Conservation (phyloP, 2,797 vertebrate species). For the Spea hammondii region DNA sequence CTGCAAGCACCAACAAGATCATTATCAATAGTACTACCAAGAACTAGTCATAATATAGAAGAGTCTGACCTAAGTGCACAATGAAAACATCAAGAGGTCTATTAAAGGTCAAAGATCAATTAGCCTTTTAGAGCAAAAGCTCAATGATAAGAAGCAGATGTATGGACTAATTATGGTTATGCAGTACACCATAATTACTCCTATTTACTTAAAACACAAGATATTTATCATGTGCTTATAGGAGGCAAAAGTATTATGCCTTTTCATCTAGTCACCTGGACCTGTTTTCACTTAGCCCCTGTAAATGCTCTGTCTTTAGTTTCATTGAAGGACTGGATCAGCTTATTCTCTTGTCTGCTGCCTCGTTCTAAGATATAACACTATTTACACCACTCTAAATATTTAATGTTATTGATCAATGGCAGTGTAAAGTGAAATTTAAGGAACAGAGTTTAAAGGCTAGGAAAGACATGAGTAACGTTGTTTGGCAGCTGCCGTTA, state of each 20-base stretch:
- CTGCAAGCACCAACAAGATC: background rate
- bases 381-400: conserved; percentile 48
- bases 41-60: background rate
- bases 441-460: background rate
- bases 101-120: background rate
- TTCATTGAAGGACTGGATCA: conserved; percentile 12
- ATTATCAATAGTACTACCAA: background rate
- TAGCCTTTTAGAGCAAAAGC: background rate
- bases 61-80: background rate
- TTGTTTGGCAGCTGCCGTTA: conserved; percentile 11
- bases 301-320: conserved; percentile 55
- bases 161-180: background rate
- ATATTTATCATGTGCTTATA: conserved; percentile 11
- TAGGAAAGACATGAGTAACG: conserved; percentile 39
- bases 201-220: conserved; percentile 22
- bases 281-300: conserved; percentile 29
- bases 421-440: conserved; percentile 44
- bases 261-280: conserved; percentile 53
- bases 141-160: background rate
- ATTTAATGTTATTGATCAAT: conserved; percentile 58
- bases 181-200: background rate
- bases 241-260: conserved; percentile 52
- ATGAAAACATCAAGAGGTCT: background rate
- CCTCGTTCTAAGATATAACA: conserved; percentile 46
- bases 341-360: conserved; percentile 41